Evolutionary conservation across 2,797 vertebrate species (phyloP).

Genomic region (Iguana delicatissima): DNA sequence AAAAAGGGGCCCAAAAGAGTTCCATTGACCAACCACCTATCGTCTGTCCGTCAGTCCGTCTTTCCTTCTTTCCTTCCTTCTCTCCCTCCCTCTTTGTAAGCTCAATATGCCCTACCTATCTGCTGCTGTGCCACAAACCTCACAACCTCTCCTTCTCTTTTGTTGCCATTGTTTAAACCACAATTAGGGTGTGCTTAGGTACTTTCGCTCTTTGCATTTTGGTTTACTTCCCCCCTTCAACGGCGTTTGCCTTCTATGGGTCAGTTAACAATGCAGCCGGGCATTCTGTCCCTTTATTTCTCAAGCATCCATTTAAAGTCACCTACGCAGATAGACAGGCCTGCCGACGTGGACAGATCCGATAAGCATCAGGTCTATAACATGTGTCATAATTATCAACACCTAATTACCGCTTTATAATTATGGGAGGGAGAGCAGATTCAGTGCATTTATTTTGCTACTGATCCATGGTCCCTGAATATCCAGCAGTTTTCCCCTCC

Average conservation of each 20-base stretch:
- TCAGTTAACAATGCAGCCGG: neutral
- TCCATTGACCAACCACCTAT: neutral
- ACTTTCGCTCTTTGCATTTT: neutral
- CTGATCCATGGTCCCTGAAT: neutral
- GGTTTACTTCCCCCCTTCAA: neutral
- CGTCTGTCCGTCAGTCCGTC: no score
- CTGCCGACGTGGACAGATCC: neutral
- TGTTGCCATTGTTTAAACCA: neutral
- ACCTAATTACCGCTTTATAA: neutral
- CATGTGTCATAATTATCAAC: neutral
- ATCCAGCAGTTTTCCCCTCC: neutral
- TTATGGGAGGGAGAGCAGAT: neutral
- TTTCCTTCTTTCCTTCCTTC: neutral
- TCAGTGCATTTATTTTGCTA: neutral
- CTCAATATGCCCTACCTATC: neutral
- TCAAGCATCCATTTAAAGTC: neutral
- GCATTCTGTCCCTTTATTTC: neutral
- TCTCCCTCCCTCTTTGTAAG: neutral
- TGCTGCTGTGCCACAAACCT: neutral
- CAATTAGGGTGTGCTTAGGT: neutral
- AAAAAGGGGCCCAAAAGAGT: neutral
- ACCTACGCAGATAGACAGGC: constrained; percentile 12
- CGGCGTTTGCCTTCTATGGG: neutral
- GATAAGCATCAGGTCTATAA: neutral
- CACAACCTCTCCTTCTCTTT: neutral